A percentile compares a stretch with the other conserved stretches of the same genome.
These are phyloP conservation scores for Diogma glabrata DNA, from an alignment of 2,888 invertebrate species.

Conservation along the genomic window DNA sequence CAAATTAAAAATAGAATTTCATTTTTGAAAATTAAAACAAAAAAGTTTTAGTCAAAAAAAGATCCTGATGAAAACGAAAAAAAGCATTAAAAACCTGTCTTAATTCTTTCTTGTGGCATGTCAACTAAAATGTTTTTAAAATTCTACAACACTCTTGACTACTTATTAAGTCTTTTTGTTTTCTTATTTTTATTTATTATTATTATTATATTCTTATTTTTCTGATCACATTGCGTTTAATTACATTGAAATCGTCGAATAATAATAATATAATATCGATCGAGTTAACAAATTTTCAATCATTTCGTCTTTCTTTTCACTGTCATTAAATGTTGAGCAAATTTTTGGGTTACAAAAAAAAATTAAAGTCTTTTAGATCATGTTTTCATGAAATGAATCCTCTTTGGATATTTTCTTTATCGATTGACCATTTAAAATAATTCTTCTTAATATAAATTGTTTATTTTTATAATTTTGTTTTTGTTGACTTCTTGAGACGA, in stretches of 20 bases:
- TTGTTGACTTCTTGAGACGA: not conserved
- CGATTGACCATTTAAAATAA: too few species aligned
- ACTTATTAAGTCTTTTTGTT: constrained; percentile 7
- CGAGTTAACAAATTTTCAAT: constrained; percentile 9
- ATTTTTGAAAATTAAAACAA: too few species aligned
- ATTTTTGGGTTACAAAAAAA: too few species aligned
- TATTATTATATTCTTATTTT: too few species aligned
- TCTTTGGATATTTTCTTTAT: too few species aligned
- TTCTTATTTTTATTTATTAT: too few species aligned
- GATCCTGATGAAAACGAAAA: not conserved
- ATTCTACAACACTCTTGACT: constrained; percentile 9
- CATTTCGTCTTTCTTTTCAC: constrained; percentile 3
- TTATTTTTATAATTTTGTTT: not conserved
- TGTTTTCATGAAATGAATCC: too few species aligned
- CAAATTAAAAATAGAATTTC: too few species aligned
- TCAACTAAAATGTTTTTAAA: constrained; percentile 6
- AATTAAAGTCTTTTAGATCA: too few species aligned
- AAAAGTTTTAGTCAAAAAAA: too few species aligned
- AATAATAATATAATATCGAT: constrained; percentile 9
- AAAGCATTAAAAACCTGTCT: constrained; percentile 8
- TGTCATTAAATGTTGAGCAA: constrained; percentile 9
- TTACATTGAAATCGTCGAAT: constrained; percentile 7
- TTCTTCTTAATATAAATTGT: constrained; percentile 2
- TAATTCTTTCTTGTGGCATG: constrained; percentile 9
- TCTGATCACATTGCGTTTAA: constrained; percentile 9